Conservation (phyloP, 2,888 invertebrate genomes). For the Conops quadrifasciatus region DNA sequence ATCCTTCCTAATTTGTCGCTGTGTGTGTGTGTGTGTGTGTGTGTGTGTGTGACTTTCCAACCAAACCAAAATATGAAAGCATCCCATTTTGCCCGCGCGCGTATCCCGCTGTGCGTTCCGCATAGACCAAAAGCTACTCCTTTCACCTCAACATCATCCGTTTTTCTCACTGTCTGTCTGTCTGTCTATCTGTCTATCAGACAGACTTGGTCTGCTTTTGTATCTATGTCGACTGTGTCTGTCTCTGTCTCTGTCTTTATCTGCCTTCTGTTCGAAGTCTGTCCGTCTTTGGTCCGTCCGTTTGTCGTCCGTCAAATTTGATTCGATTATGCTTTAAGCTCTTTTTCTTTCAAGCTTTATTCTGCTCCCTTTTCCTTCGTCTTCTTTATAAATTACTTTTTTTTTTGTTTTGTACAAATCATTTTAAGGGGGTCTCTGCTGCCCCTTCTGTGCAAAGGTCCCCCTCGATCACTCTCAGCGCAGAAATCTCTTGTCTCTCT, state of each 20-base stretch:
- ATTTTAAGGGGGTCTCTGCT: too few species aligned
- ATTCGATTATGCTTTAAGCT: conserved; percentile 12
- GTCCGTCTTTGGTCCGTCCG: background rate
- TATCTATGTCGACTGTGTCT: background rate
- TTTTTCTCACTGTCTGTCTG: background rate
- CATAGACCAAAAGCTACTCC: background rate
- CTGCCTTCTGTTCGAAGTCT: background rate
- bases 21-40: background rate
- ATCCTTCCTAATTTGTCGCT: background rate
- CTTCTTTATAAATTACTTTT: background rate
- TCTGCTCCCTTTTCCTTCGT: background rate
- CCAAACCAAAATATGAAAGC: background rate
- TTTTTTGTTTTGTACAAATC: too few species aligned
- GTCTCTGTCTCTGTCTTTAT: background rate
- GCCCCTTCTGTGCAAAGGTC: too few species aligned
- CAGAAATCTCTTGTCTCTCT: too few species aligned
- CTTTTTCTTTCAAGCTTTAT: background rate
- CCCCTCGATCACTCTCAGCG: too few species aligned
- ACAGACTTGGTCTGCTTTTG: too few species aligned
- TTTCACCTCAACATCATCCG: conserved; percentile 3
- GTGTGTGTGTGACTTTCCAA: background rate
- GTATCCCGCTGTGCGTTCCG: conserved; percentile 11
- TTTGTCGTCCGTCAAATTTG: background rate
- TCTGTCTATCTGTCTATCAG: background rate
- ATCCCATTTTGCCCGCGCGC: background rate